Base-by-base conservation (phyloP, 2,113 vertebrate species). In the Chaetodon trifascialis region DNA sequence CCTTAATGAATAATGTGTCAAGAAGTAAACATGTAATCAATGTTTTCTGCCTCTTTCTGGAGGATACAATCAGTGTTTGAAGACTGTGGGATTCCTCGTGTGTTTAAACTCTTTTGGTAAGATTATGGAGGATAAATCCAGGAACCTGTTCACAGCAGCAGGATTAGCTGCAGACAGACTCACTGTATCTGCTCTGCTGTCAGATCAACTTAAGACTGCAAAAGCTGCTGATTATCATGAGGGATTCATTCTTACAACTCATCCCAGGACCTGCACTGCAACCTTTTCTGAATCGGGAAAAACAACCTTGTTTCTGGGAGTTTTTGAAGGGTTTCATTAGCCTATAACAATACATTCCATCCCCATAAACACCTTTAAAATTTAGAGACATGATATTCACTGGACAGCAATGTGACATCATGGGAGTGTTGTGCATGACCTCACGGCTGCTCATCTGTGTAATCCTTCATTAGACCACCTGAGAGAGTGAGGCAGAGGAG, bases 41-140 rank as follows among this genome's bases (percentile, higher is more conserved):
- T 4, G 36, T 47, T 73, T 16, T 25, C 11, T 7, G 0, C 21
- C 1, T 40, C 46, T 68, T 25, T 46, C 21, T 59, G 59, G 5
- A 60, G 64, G 44, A 80, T 65, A 16, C 42, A 82, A 47, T 74
- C 68, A 59, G 30, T 25, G 44, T 30, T 71, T 52, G 30, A 34
- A 67, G 44, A 54, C 40, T 23, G 38, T 12, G 38, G 52, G 73
- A 80, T 71, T 76, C 51, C 17, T 55, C 11, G 34, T 17, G 5
- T 67, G 44, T 80, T 80, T 79, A 65, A 65, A 78, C 72, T 66
- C 71, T 63, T 74, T 40, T 12, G 46, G 38, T 52, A 17, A 58
- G 78, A 84, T 84, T 76, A 84, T 7, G 16, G 47, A 23, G 51
- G 58, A 85, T 84, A 56, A 85, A 67, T 44, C 58, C 42, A 70